Evolutionary conservation across 2,113 vertebrate genomes (phyloP), one percentile per base, ranked within the genome.

Genomic region (Caretta caretta): DNA sequence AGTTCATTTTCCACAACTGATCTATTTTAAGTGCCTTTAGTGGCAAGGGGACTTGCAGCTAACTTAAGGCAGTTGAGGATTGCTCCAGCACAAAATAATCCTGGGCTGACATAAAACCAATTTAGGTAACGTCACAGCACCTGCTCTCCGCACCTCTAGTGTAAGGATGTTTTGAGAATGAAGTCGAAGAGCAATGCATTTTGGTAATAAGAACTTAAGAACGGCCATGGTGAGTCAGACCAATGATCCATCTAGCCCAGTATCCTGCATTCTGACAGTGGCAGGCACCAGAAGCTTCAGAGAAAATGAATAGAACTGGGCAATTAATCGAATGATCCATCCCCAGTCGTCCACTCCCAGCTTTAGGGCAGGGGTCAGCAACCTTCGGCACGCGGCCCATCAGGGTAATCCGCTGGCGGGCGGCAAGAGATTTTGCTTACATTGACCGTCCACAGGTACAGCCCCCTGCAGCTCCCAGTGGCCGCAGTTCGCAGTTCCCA

Each of bases 71-170:
- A 90, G 46, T 84, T 93, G 56, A 94, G 86, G 65, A 83, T 80
- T 93, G 87, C 86, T 87, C 80, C 1, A 93, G 93, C 57, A 42
- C 54, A 50, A 22, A 92, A 94, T 81, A 94, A 84, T 35, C 56
- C 78, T 87, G 85, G 11, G 76, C 54, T 94, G 93, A 90, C 91
- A 93, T 25, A 84, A 97, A 95, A 14, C 83, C 94, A 94, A 53
- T 83, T 84, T 1, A 59, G 38, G 16, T 92, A 95, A 89, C 88
- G 90, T 51, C 94, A 80, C 80, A 90, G 0, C 95, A 97, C 91
- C 93, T 96, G 93, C 91, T 84, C 90, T 86, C 95, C 49, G 87
- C 91, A 91, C 86, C 94, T 88, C 84, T 86, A 93, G 51, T 87
- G 7, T 1, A 38, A 76, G 86, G 88, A 42, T 22, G 31, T 51